phyloP scores from a whole-genome alignment of 2,797 vertebrate species.

The Cirrhinus molitorella region DNA sequence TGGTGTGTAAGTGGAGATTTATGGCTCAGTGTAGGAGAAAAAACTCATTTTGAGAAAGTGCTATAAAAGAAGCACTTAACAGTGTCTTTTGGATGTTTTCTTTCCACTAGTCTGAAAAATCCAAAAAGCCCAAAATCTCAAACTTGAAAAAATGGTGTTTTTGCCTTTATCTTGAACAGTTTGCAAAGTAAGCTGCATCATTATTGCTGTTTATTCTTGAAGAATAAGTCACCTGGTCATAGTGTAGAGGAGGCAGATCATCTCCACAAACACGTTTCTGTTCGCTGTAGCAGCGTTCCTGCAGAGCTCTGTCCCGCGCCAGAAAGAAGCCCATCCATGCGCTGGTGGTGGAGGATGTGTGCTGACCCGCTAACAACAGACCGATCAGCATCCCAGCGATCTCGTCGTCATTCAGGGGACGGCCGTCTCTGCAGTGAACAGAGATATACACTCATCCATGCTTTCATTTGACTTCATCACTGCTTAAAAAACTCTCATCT shows the following conservation, averaged over 20 bases:
- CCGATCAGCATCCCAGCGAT: constrained; percentile 94
- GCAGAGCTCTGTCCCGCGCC: constrained; percentile 85
- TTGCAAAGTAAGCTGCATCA: too few relatives aligned
- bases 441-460: background rate
- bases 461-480: background rate
- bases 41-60: too few relatives aligned
- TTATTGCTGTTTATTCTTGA: too few relatives aligned
- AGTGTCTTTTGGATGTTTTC: too few relatives aligned
- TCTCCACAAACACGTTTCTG: constrained; percentile 89
- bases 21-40: too few relatives aligned
- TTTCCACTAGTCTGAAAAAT: too few relatives aligned
- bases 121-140: too few relatives aligned
- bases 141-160: too few relatives aligned
- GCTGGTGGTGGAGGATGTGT: constrained; percentile 97
- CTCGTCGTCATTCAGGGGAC: constrained; percentile 83
- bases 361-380: constrained; percentile 93
- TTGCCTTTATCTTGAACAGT: too few relatives aligned
- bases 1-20: too few relatives aligned
- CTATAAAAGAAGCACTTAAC: too few relatives aligned
- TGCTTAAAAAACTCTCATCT: too few relatives aligned
- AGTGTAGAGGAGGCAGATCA: constrained; percentile 83
- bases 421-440: constrained; percentile 82
- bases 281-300: constrained; percentile 88
- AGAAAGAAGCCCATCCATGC: constrained; percentile 97
- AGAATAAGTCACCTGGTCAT: constrained; percentile 85